Base-by-base conservation (phyloP, 35 echinoderm and acorn worm species). In the Strongylocentrotus purpuratus region DNA sequence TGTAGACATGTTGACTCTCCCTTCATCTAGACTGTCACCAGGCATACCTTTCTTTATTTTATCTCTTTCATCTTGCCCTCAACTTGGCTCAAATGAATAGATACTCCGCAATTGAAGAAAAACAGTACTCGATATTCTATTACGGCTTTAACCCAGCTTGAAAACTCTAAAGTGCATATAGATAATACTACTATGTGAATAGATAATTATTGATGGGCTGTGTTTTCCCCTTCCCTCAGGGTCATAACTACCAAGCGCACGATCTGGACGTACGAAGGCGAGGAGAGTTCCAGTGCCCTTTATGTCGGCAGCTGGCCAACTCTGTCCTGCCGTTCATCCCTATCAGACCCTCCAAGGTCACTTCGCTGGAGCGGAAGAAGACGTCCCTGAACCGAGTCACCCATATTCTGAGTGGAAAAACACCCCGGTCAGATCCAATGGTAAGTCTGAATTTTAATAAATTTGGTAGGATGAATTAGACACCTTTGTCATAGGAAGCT, bases 281-380 rank as follows among this genome's bases (percentile, higher is more conserved):
- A 78, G 98, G 98, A 87, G 98, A 99, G 90, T 99, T 96, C 48
- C 88, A 96, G 61, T 99, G 98, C 88, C 98, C 98, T 8, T 85
- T 99, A 25, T 99, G 98, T 85, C 93, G 98, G 46, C 98, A 99
- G 65, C 97, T 99, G 46, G 97, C 98, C 48, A 99, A 99, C 90
- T 96, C 96, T 20, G 96, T 99, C 55, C 60, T 99, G 91, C 98
- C 98, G 31, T 99, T 97, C 52, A 28, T 95, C 48, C 61, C 90
- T 28, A 61, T 86, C 33, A 47, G 78, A 45, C 46, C 86, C 88
- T 88, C 59, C 65, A 55, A 95, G 32, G 45, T 46, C 22, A 31
- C 90, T 9, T 87, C 85, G 2, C 33, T 95, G 28, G 94, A 85
- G 94, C 46, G 45, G 85, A 95, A 65, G 33, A 87, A 87, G 85